These are phyloP conservation scores for Panzeria rudis DNA, from an alignment of 2,888 invertebrate genomes.

Conservation along the genomic window DNA sequence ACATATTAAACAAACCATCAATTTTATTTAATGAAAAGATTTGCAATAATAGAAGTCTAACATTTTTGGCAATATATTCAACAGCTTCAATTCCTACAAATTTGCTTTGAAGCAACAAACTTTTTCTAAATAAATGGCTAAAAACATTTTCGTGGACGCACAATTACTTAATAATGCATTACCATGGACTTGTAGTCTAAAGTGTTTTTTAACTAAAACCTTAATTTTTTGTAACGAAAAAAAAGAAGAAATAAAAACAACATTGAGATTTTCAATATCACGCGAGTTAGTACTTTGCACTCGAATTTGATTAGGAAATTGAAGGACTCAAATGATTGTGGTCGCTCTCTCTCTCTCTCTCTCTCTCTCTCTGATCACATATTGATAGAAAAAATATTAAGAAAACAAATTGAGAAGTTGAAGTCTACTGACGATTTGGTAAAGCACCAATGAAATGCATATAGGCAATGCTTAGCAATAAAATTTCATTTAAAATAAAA, in stretches of 20 bases:
- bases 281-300: too few relatives aligned
- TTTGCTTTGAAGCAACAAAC: background rate
- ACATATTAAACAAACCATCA: background rate
- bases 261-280: too few relatives aligned
- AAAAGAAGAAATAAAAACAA: background rate
- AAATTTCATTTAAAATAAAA: too few relatives aligned
- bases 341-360: too few relatives aligned
- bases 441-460: too few relatives aligned
- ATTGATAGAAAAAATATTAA: too few relatives aligned
- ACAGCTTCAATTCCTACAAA: background rate
- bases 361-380: too few relatives aligned
- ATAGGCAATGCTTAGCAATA: too few relatives aligned
- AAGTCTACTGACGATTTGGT: too few relatives aligned
- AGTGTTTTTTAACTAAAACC: slow-evolving; percentile 20
- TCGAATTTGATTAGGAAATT: too few relatives aligned
- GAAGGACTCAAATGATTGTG: too few relatives aligned
- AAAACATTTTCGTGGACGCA: background rate
- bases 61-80: slow-evolving; percentile 12
- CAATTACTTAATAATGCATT: background rate
- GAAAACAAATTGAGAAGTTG: too few relatives aligned
- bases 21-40: slow-evolving; percentile 19
- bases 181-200: slow-evolving; percentile 17
- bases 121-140: background rate
- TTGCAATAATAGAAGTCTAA: slow-evolving; percentile 9
- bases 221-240: background rate